Conservation (phyloP, 2,797 vertebrate species). For the Rhodeus uyekii region DNA sequence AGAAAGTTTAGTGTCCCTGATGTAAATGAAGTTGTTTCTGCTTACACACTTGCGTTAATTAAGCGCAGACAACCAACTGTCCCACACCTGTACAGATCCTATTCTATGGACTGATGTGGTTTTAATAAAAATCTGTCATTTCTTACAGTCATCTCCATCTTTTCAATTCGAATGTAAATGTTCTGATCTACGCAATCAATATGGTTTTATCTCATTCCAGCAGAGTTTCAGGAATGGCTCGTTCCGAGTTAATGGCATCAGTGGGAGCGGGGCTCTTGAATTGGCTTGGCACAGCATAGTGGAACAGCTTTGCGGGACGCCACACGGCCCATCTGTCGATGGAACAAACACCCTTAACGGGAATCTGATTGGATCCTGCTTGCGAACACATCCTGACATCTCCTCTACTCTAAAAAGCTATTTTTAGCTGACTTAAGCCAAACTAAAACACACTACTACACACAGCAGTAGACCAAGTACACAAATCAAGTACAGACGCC, state of each 20-base stretch:
- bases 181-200: not conserved
- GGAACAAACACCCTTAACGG: conserved; percentile 45
- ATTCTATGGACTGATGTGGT: too few relatives aligned
- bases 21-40: too few relatives aligned
- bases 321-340: conserved; percentile 76
- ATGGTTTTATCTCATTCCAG: conserved; percentile 59
- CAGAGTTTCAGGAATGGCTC: conserved; percentile 70
- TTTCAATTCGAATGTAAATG: not conserved
- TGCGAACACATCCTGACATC: not conserved
- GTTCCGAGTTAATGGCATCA: conserved; percentile 74
- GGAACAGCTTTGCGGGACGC: conserved; percentile 76
- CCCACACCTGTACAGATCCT: too few relatives aligned
- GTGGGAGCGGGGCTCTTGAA: conserved; percentile 77
- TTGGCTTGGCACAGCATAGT: conserved; percentile 77
- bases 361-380: conserved; percentile 25
- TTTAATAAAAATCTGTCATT: too few relatives aligned
- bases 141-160: not conserved
- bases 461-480: not conserved
- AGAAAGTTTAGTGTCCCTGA: too few relatives aligned
- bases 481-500: not conserved
- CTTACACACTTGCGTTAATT: too few relatives aligned
- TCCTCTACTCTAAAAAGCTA: conserved; percentile 10
- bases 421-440: not conserved
- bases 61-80: too few relatives aligned
- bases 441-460: not conserved